These are phyloP conservation scores for Leptonema lineaticorne DNA, from an alignment of 1,140 invertebrate genomes.

Conservation along the genomic window DNA sequence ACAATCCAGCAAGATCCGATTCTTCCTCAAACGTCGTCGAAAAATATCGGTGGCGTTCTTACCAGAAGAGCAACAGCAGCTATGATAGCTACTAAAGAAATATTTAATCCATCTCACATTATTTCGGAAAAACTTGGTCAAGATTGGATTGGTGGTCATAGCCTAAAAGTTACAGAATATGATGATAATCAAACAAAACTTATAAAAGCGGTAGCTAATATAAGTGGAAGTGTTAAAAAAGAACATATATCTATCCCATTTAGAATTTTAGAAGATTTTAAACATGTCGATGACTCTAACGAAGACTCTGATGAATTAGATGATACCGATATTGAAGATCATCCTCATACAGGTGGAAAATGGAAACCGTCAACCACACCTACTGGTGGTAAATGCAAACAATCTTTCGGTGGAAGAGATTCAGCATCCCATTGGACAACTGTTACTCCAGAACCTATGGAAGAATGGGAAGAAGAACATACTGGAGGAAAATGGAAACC, in stretches of 20 bases:
- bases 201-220: slow-evolving; percentile 62
- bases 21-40: slow-evolving; percentile 44
- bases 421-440: slow-evolving; percentile 39
- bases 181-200: slow-evolving; percentile 61
- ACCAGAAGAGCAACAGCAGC: slow-evolving; percentile 51
- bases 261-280: slow-evolving; percentile 50
- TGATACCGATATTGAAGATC: slow-evolving; percentile 63
- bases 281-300: slow-evolving; percentile 58
- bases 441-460: slow-evolving; percentile 48
- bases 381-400: slow-evolving; percentile 75
- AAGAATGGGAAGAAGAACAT: slow-evolving; percentile 48
- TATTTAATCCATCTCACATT: slow-evolving; percentile 13
- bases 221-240: slow-evolving; percentile 57
- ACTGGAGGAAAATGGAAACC: slow-evolving; percentile 56
- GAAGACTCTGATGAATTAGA: slow-evolving; percentile 57
- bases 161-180: slow-evolving; percentile 54
- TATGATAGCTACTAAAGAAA: slow-evolving; percentile 42
- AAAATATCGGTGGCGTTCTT: slow-evolving; percentile 49
- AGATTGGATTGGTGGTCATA: slow-evolving; percentile 62
- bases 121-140: slow-evolving; percentile 48
- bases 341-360: slow-evolving; percentile 60
- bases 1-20: slow-evolving; percentile 46
- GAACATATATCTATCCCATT: slow-evolving; percentile 47
- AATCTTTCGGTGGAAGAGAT: slow-evolving; percentile 39
- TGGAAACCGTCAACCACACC: slow-evolving; percentile 70